Evolutionary conservation across 2,888 invertebrate genomes (phyloP).

Genomic region (Drosophila limbata): DNA sequence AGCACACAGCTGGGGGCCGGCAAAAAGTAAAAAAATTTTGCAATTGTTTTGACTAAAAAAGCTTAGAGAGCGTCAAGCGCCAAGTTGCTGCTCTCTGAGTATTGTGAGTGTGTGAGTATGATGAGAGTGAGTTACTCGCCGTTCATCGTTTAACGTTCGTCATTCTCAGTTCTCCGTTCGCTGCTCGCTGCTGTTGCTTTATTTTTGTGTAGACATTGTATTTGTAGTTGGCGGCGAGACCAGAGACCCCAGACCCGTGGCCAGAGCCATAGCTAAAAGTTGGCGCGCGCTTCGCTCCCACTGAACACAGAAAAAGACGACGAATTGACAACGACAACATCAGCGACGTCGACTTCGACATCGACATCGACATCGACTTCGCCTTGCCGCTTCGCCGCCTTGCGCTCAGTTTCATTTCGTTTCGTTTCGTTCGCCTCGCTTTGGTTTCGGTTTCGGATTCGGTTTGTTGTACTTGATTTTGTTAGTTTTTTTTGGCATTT

Average conservation of each 20-base stretch:
- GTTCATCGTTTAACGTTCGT: slow-evolving; percentile 9
- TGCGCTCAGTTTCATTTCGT: slow-evolving; percentile 67
- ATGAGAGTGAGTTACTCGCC: slow-evolving; percentile 18
- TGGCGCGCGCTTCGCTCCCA: slow-evolving; percentile 72
- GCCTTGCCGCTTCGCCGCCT: slow-evolving; percentile 21
- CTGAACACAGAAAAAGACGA: slow-evolving; percentile 28
- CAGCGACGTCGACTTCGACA: slow-evolving; percentile 20
- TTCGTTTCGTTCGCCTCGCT: slow-evolving; percentile 42
- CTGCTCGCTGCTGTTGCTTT: slow-evolving; percentile 51
- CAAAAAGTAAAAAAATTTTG: slow-evolving; percentile 69
- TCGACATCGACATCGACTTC: neutral
- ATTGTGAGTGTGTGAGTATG: slow-evolving; percentile 9
- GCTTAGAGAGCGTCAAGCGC: slow-evolving; percentile 66
- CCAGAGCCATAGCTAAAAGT: slow-evolving; percentile 66
- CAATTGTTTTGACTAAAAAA: slow-evolving; percentile 80
- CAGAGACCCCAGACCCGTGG: slow-evolving; percentile 67
- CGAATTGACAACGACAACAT: slow-evolving; percentile 16
- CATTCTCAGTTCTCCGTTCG: slow-evolving; percentile 19
- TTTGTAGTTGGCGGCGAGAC: slow-evolving; percentile 69
- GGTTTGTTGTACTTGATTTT: slow-evolving; percentile 65
- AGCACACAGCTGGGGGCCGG: slow-evolving; percentile 61
- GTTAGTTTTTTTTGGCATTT: slow-evolving; percentile 73
- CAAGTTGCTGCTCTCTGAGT: slow-evolving; percentile 5
- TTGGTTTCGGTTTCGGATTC: slow-evolving; percentile 57
- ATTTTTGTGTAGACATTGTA: slow-evolving; percentile 58